A percentile compares a stretch with the other conserved stretches of the same genome.
Evolutionary conservation across 2,113 vertebrate species (phyloP).

Genomic region (Hirundichthys speculiger): DNA sequence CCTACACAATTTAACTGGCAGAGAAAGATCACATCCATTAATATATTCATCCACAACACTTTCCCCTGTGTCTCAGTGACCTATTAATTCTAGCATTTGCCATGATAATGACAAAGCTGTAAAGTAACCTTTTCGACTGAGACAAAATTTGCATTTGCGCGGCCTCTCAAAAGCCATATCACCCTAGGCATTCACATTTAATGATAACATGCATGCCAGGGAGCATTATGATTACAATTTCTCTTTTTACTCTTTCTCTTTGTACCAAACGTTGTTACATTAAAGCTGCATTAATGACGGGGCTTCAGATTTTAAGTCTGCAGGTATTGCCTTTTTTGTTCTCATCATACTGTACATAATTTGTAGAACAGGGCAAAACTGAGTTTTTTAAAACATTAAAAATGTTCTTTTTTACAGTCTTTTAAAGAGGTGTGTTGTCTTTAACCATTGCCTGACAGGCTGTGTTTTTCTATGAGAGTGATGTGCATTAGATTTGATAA

Average conservation of each 20-base stretch:
- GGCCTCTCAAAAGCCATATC: slow-evolving; percentile 41
- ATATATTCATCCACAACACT: slow-evolving; percentile 1
- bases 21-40: slow-evolving; percentile 14
- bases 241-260: not conserved
- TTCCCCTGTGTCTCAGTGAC: slow-evolving; percentile 29
- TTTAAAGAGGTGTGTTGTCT: not conserved
- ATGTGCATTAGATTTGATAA: not conserved
- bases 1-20: slow-evolving; percentile 7
- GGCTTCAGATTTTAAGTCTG: slow-evolving; percentile 1
- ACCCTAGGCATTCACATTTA: slow-evolving; percentile 19
- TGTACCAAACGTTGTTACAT: not conserved
- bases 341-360: not conserved
- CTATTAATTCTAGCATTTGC: slow-evolving; percentile 44
- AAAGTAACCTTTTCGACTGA: slow-evolving; percentile 57
- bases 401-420: not conserved
- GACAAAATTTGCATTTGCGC: slow-evolving; percentile 41
- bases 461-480: not conserved
- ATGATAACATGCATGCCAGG: slow-evolving; percentile 39
- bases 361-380: not conserved
- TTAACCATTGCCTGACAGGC: not conserved
- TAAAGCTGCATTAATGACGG: not conserved
- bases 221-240: slow-evolving; percentile 19
- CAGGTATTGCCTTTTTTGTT: not conserved
- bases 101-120: slow-evolving; percentile 28
- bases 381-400: not conserved